Percentiles rank a stretch among this genome's conserved stretches.
Conservation (phyloP, 2,888 invertebrate genomes). For the Aleiodes leptofemur region DNA sequence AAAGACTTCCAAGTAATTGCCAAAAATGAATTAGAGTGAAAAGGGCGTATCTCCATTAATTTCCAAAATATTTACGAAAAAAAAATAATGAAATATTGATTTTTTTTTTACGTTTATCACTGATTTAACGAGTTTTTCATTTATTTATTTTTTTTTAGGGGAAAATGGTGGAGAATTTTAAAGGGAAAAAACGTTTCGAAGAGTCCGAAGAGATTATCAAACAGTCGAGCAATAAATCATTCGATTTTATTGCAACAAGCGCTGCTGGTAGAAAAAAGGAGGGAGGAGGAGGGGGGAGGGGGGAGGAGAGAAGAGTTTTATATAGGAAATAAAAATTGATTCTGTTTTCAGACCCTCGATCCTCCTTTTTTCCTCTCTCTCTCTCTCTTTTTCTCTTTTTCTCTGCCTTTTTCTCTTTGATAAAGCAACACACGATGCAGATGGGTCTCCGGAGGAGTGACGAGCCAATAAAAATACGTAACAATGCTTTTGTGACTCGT, state of each 20-base stretch:
- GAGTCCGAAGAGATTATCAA: slow-evolving; percentile 17
- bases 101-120: too few species aligned
- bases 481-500: slow-evolving; percentile 25
- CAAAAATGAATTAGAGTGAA: too few species aligned
- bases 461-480: slow-evolving; percentile 31
- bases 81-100: background rate
- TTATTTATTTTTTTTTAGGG: background rate
- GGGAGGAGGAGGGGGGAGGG: too few species aligned
- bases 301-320: background rate
- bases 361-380: background rate
- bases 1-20: too few species aligned
- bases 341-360: slow-evolving; percentile 12
- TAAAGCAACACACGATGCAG: slow-evolving; percentile 27
- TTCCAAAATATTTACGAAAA: too few species aligned
- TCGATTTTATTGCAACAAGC: slow-evolving; percentile 19
- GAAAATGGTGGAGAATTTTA: background rate
- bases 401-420: background rate
- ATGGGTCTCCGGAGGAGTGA: slow-evolving; percentile 25
- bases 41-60: too few species aligned
- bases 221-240: slow-evolving; percentile 20
- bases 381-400: background rate
- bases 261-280: background rate
- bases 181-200: too few species aligned
- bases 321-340: slow-evolving; percentile 31
- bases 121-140: too few species aligned